Evolutionary conservation across 2,797 vertebrate species (phyloP), one percentile per base, ranked within the genome.

Genomic region (Psittacula echo): DNA sequence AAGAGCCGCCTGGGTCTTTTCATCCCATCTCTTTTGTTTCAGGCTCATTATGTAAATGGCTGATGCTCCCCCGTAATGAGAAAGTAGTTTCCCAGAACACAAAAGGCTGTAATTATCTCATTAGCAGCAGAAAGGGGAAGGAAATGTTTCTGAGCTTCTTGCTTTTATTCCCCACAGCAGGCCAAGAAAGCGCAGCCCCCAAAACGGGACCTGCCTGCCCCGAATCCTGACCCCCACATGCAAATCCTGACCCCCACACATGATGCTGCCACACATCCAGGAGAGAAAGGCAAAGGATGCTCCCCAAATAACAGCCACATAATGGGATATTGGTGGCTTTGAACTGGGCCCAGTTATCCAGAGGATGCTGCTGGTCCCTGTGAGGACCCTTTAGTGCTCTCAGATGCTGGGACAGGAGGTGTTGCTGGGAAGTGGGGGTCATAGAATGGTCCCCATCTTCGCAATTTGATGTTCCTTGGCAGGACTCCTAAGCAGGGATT

Each of bases 91-190:
- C 95, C 90, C 95, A 77, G 96, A 94, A 92, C 67, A 95, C 93
- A 95, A 97, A 97, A 95, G 93, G 78, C 96, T 87, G 88, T 97
- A 97, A 96, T 97, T 96, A 96, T 92, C 96, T 95, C 92, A 97
- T 97, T 97, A 97, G 95, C 86, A 74, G 74, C 29, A 7, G 92
- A 90, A 93, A 95, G 86, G 95, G 64, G 80, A 87, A 94, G 95
- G 95, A 96, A 94, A 82, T 56, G 51, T 90, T 90, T 85, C 86
- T 82, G 29, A 95, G 90, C 67, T 1, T 0, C 84, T 95, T 7
- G 48, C 71, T 94, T 95, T 90, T 42, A 93, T 97, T 95, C 90
- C 90, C 85, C 83, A 42, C 44, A 73, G 88, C 87, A 91, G 70
- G 80, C 67, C 5, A 7, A 79, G 92, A 78, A 87, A 97, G 64